These are phyloP conservation scores for Laticauda colubrina DNA, from an alignment of 2,113 vertebrate genomes.

Conservation along the genomic window DNA sequence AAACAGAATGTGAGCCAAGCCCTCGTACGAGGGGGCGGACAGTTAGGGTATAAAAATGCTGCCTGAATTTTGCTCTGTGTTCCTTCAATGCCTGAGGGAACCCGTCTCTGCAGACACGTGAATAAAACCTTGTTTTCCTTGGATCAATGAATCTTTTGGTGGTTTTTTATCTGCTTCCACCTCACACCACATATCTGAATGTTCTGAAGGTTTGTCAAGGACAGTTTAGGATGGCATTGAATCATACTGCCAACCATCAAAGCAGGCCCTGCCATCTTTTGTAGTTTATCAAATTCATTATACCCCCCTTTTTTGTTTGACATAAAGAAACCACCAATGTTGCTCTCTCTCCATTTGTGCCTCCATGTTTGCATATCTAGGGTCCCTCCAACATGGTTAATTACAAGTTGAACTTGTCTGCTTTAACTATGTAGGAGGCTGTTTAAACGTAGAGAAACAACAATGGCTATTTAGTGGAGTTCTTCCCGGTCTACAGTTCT, in stretches of 20 bases:
- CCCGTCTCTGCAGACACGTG: too few species aligned
- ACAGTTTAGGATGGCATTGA: neutral
- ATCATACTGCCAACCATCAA: neutral
- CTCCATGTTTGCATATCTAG: neutral
- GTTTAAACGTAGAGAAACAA: neutral
- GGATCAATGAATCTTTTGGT: too few species aligned
- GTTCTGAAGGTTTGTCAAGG: neutral
- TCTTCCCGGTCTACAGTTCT: neutral
- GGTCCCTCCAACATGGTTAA: neutral
- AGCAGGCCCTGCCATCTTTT: neutral
- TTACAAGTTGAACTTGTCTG: neutral
- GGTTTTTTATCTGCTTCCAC: too few species aligned
- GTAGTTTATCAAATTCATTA: neutral
- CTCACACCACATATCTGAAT: too few species aligned
- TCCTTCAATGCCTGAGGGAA: too few species aligned
- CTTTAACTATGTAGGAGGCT: neutral
- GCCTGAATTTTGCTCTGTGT: too few species aligned
- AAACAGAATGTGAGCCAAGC: too few species aligned
- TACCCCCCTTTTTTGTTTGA: neutral
- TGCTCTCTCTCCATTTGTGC: neutral
- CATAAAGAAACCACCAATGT: neutral
- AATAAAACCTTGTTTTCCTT: too few species aligned
- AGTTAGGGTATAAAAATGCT: too few species aligned
- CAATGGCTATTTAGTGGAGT: neutral
- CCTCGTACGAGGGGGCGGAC: too few species aligned